Evolutionary conservation across 37 sponge, comb jelly and placozoan species (phyloP), one percentile per base, ranked within the genome.

Genomic region (Halisarca cf. caerulea): DNA sequence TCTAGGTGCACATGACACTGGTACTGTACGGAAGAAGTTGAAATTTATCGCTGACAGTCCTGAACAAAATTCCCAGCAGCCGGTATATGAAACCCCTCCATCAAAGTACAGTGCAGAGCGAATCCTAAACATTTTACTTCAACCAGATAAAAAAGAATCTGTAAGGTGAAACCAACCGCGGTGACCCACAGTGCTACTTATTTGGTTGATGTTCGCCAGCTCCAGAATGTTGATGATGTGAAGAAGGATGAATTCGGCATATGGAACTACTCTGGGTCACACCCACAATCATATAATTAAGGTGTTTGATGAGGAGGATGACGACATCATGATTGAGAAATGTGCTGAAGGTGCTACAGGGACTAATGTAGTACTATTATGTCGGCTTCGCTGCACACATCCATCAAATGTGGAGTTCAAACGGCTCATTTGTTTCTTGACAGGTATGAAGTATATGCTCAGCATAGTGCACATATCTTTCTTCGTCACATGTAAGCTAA

Each of bases 371-470:
- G 57, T 88, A 24, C 23, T 55, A n/a, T 69, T 88, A 3, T 57
- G 88, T 62, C 66, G 88, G 11, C 72, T 88, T 9, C 84, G 78
- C 34, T 58, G 70, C 24, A 77, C 69, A 23, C 88, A 88, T 61
- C 88, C 88, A 32, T 88, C 88, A 41, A 83, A 88, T 59, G 8
- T 20, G 14, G 6, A 82, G 20, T 88, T 82, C 58, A 82, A 88
- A 69, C 21, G 88, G 21, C 24, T 88, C 44, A 71, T 87, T n/a
- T 66, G 68, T 14, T 66, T 88, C 40, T 3, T 88, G 41, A 58
- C 80, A 39, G 89, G 84, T 88, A 64, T 20, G 71, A 55, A 55
- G 57, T 55, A 55, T 55, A 17, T 17, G 17, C 57, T 55, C 17
- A 20, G 17, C 17, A 20, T 11, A 20, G 57, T 55, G 57, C 17